These are phyloP conservation scores for Luperina testacea DNA, from an alignment of 2,888 invertebrate species.

Conservation along the genomic window DNA sequence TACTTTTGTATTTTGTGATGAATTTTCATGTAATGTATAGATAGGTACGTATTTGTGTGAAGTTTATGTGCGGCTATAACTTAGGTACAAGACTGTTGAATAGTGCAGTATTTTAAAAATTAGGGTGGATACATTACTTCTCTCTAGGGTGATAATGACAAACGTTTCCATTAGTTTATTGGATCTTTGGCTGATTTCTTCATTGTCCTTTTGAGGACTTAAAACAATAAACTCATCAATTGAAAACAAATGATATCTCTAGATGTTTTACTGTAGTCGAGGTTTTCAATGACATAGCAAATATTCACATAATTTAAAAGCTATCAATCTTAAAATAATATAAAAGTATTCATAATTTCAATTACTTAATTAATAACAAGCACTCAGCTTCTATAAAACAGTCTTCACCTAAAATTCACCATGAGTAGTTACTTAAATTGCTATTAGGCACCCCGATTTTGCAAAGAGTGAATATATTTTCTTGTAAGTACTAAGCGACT, in stretches of 20 bases:
- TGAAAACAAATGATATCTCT: no score
- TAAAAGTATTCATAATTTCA: no score
- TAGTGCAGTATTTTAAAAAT: not conserved
- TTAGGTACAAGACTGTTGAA: not conserved
- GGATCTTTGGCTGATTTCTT: not conserved
- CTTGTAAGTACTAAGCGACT: not conserved
- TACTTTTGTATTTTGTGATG: constrained; percentile 17
- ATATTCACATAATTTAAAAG: no score
- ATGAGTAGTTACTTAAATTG: no score
- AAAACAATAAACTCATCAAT: not conserved
- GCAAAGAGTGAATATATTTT: no score
- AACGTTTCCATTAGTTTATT: not conserved
- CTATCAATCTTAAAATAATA: no score
- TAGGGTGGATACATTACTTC: not conserved
- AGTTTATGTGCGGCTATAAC: not conserved
- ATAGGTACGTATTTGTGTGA: not conserved
- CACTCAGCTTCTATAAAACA: not conserved
- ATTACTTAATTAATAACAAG: not conserved
- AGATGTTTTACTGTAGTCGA: no score
- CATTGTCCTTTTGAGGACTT: not conserved
- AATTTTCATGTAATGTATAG: constrained; percentile 4
- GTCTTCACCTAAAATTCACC: no score
- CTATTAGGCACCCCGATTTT: not conserved
- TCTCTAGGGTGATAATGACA: not conserved
- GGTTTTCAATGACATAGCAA: no score